These are phyloP conservation scores for Philaethria dido DNA, from an alignment of 2,888 invertebrate genomes.

Conservation along the genomic window DNA sequence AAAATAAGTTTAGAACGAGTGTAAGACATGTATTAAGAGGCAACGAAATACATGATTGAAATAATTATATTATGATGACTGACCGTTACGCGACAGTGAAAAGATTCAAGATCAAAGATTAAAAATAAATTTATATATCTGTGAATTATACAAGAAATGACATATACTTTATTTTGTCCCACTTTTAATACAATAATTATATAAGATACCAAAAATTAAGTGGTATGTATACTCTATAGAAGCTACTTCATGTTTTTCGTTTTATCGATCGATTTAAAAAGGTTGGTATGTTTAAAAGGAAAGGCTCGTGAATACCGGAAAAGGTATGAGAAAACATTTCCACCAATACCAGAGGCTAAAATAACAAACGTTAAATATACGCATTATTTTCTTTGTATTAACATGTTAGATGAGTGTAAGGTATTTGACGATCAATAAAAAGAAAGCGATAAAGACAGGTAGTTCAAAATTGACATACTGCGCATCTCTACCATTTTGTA, in stretches of 20 bases:
- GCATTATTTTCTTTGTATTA: not conserved
- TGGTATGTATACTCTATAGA: not conserved
- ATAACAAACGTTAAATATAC: not conserved
- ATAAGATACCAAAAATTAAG: not conserved
- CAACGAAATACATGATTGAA: not conserved
- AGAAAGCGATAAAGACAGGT: constrained; percentile 8
- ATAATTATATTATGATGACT: constrained; percentile 6
- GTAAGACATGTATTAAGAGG: not conserved
- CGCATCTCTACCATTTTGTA: constrained; percentile 14
- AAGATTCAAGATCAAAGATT: constrained; percentile 2
- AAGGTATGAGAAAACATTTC: not conserved
- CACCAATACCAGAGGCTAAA: not conserved
- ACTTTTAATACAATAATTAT: too few relatives aligned
- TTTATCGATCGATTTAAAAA: not conserved
- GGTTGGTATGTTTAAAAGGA: not conserved
- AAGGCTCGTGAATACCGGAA: not conserved
- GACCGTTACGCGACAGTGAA: not conserved
- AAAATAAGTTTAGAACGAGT: not conserved
- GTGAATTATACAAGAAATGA: constrained; percentile 5
- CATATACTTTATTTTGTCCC: too few relatives aligned
- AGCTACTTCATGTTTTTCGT: not conserved
- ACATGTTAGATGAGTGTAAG: not conserved
- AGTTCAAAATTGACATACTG: constrained; percentile 12
- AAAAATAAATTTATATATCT: not conserved
- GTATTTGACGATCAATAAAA: constrained; percentile 13